A percentile compares a stretch with the other conserved stretches of the same genome.
Evolutionary conservation across 2,113 vertebrate genomes (phyloP).

Genomic region (Heterotilapia buettikoferi): DNA sequence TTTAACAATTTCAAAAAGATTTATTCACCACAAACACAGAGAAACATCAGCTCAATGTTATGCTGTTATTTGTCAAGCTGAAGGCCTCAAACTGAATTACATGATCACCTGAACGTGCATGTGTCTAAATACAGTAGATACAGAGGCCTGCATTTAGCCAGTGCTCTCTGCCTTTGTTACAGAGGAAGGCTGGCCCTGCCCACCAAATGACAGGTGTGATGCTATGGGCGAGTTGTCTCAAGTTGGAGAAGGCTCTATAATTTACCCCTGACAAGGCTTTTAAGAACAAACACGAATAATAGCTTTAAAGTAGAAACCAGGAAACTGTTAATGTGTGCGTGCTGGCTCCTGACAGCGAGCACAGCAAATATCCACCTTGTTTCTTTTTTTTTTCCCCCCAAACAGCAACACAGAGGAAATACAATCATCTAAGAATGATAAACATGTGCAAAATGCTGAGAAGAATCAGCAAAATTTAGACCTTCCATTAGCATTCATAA

Average conservation of each 20-base stretch:
- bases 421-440: background rate
- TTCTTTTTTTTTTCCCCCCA: rapidly evolving
- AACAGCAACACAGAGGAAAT: background rate
- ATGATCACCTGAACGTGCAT: background rate
- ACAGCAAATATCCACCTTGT: background rate
- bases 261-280: conserved; percentile 25
- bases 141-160: background rate
- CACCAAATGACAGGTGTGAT: conserved; percentile 31
- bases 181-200: conserved; percentile 10
- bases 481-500: background rate
- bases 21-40: background rate
- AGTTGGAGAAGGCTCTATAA: conserved; percentile 31
- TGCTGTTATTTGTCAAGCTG: background rate
- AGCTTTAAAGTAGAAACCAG: background rate
- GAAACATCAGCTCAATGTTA: background rate
- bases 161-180: background rate
- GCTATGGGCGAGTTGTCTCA: background rate
- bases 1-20: background rate
- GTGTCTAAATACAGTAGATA: background rate
- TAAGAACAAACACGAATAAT: background rate
- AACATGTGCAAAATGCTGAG: background rate
- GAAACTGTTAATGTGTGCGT: background rate
- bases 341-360: background rate
- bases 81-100: background rate
- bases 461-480: background rate